Evolutionary conservation across 2,797 vertebrate species (phyloP).

Genomic region (Graptemys geographica): DNA sequence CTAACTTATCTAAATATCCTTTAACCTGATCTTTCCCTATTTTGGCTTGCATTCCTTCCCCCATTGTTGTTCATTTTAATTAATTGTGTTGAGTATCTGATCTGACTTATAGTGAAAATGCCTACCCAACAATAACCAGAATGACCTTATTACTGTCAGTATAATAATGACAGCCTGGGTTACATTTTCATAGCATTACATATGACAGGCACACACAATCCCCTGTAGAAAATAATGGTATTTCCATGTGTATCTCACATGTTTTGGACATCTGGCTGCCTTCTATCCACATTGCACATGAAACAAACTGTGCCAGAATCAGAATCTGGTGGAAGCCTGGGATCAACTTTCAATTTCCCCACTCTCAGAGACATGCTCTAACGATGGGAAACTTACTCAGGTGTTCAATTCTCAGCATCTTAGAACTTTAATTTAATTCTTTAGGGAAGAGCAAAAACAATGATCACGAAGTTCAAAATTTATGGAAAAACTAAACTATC

Average conservation of each 20-base stretch:
- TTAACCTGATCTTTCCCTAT: neutral
- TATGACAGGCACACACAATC: neutral
- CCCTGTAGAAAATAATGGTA: neutral
- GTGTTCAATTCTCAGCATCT: neutral
- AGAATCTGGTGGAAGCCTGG: neutral
- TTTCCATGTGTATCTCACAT: neutral
- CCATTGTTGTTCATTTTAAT: neutral
- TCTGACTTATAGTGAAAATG: neutral
- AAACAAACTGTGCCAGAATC: neutral
- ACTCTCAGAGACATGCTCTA: neutral
- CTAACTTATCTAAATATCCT: neutral
- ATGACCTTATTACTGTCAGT: fast-evolving
- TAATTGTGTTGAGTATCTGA: neutral
- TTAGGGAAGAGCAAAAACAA: neutral
- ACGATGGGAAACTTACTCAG: neutral
- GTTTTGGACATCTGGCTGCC: neutral
- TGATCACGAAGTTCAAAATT: neutral
- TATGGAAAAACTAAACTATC: neutral
- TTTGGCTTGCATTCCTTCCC: neutral
- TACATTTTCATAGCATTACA: neutral
- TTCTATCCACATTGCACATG: neutral
- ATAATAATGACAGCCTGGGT: neutral
- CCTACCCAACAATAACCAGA: neutral
- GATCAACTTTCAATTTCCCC: neutral
- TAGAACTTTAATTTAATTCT: neutral